These are phyloP conservation scores for Penaeus vannamei DNA, from an alignment of 1,140 invertebrate species.

Conservation along the genomic window DNA sequence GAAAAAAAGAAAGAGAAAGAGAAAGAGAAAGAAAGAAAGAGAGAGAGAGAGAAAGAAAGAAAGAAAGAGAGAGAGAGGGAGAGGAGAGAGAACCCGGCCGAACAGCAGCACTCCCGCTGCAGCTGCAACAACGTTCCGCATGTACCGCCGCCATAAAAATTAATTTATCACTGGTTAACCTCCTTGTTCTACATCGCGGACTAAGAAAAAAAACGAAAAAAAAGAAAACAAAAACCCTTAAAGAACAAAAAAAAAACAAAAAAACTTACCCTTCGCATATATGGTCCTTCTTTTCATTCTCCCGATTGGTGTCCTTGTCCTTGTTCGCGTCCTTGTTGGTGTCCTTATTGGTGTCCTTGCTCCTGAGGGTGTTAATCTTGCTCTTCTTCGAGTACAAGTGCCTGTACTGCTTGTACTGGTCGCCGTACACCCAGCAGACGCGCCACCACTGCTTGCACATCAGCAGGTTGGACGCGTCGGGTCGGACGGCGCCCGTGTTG, in stretches of 20 bases:
- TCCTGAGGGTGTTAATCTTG: slow-evolving; percentile 68
- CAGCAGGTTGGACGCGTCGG: slow-evolving; percentile 76
- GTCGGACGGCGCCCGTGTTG: slow-evolving; percentile 47
- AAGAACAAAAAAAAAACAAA: background rate
- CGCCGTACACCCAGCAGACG: slow-evolving; percentile 88
- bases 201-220: background rate
- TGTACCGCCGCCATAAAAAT: too few species aligned
- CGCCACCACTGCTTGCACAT: slow-evolving; percentile 91
- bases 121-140: too few species aligned
- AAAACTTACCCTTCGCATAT: background rate
- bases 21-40: too few species aligned
- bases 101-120: too few species aligned
- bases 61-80: too few species aligned
- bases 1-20: too few species aligned
- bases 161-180: too few species aligned
- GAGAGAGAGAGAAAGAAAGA: too few species aligned
- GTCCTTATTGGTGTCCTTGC: slow-evolving; percentile 34
- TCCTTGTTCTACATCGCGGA: background rate
- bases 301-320: background rate
- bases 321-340: slow-evolving; percentile 43
- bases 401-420: slow-evolving; percentile 86
- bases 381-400: slow-evolving; percentile 81
- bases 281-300: background rate
- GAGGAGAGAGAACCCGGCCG: too few species aligned
- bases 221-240: background rate